A percentile compares a stretch with the other conserved stretches of the same genome.
phyloP scores from a whole-genome alignment of 2,888 invertebrate genomes.

The Chrysolina haemoptera region DNA sequence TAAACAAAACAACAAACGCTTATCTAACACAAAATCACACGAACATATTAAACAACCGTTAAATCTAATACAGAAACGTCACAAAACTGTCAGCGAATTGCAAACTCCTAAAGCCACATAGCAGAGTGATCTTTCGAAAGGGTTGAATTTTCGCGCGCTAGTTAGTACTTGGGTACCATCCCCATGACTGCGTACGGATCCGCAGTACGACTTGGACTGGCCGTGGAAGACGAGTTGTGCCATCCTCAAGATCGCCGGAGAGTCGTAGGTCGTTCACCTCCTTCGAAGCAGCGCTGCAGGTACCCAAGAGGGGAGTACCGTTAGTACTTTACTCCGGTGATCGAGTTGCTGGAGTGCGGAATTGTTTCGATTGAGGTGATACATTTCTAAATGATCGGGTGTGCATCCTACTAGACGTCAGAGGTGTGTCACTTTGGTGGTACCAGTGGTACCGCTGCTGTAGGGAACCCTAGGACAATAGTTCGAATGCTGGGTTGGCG shows the following conservation, averaged over 20 bases:
- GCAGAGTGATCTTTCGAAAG: neutral
- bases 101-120: slow-evolving; percentile 1
- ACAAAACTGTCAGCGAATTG: neutral
- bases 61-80: slow-evolving; percentile 17
- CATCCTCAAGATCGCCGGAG: slow-evolving; percentile 63
- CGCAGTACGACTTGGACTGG: slow-evolving; percentile 65
- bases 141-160: slow-evolving; percentile 60
- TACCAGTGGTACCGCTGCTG: neutral
- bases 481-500: neutral
- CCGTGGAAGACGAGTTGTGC: slow-evolving; percentile 59
- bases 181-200: slow-evolving; percentile 63
- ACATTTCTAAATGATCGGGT: slow-evolving; percentile 28
- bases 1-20: slow-evolving; percentile 41
- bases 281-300: slow-evolving; percentile 63
- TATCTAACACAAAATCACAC: slow-evolving; percentile 52
- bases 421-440: slow-evolving; percentile 9
- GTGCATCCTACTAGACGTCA: slow-evolving; percentile 6
- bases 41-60: slow-evolving; percentile 45
- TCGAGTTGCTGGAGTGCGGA: slow-evolving; percentile 63
- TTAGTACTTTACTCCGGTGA: slow-evolving; percentile 66
- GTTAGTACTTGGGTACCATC: slow-evolving; percentile 61
- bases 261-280: slow-evolving; percentile 66
- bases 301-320: slow-evolving; percentile 66
- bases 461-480: slow-evolving; percentile 10
- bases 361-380: slow-evolving; percentile 57